A percentile compares a stretch with the other conserved stretches of the same genome.
Conservation (phyloP, 2,888 invertebrate species). For the Falcaria lacertinaria region DNA sequence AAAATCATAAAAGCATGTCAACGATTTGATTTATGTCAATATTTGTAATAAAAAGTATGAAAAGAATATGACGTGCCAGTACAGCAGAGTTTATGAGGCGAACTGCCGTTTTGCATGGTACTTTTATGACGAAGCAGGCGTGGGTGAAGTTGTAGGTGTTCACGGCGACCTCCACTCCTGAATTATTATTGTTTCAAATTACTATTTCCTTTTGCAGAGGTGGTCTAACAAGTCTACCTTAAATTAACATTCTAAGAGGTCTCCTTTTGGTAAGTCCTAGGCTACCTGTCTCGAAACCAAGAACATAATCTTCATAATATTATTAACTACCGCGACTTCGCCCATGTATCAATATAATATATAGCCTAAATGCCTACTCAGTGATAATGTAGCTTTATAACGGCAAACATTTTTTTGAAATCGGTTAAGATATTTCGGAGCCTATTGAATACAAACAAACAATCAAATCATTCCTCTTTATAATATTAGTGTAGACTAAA, state of each 20-base stretch:
- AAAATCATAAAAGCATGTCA: conserved; percentile 10
- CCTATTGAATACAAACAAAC: no score
- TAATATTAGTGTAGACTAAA: no score
- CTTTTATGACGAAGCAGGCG: conserved; percentile 52
- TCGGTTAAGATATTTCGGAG: no score
- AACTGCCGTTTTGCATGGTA: conserved; percentile 48
- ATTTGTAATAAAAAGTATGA: conserved; percentile 11
- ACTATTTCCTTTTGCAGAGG: conserved; percentile 36
- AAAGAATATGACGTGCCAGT: conserved; percentile 44
- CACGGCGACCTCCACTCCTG: conserved; percentile 33
- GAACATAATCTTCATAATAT: no score
- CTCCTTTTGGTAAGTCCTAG: conserved; percentile 5
- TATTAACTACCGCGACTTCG: no score
- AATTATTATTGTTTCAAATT: conserved; percentile 38
- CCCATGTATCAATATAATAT: no score
- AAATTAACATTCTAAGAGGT: conserved; percentile 23
- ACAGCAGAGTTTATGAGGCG: conserved; percentile 38
- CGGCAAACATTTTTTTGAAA: no score
- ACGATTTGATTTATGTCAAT: conserved; percentile 30
- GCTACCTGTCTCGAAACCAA: neutral
- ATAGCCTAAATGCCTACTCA: no score
- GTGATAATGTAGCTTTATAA: no score
- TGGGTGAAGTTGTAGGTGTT: conserved; percentile 63
- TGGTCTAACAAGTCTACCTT: conserved; percentile 20
- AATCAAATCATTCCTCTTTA: no score